These are phyloP conservation scores for Drosophila merina DNA, from an alignment of 2,888 invertebrate species.

Conservation along the genomic window DNA sequence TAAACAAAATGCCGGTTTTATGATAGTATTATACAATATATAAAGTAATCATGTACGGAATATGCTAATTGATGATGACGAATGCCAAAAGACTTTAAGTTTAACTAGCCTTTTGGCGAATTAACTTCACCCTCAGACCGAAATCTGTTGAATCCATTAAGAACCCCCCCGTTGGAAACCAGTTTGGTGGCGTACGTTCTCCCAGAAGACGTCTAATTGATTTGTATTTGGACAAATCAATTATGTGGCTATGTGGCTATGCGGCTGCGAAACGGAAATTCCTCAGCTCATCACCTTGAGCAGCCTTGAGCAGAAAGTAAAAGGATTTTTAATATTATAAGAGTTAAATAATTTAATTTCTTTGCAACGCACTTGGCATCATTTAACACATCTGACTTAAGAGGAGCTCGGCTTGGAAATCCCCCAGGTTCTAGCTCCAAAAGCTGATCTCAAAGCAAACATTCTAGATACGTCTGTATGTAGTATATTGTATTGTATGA, in stretches of 20 bases:
- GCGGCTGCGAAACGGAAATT: slow-evolving; percentile 57
- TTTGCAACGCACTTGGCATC: slow-evolving; percentile 3
- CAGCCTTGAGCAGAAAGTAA: background rate
- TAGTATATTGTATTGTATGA: background rate
- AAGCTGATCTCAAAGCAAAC: slow-evolving; percentile 68
- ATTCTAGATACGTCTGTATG: slow-evolving; percentile 22
- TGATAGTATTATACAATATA: slow-evolving; percentile 15
- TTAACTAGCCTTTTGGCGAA: slow-evolving; percentile 27
- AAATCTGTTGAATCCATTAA: slow-evolving; percentile 25
- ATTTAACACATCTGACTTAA: slow-evolving; percentile 51
- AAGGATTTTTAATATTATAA: background rate
- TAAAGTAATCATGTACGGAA: slow-evolving; percentile 11
- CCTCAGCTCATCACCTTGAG: slow-evolving; percentile 49
- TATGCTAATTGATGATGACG: slow-evolving; percentile 67
- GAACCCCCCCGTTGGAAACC: slow-evolving; percentile 31
- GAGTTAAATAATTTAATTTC: background rate
- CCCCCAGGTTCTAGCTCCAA: slow-evolving; percentile 24
- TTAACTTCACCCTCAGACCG: slow-evolving; percentile 37
- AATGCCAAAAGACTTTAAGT: slow-evolving; percentile 46
- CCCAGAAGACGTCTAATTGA: slow-evolving; percentile 32
- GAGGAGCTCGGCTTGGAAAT: slow-evolving; percentile 29
- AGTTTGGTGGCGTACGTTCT: slow-evolving; percentile 30
- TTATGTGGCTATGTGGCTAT: slow-evolving; percentile 1
- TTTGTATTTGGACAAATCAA: slow-evolving; percentile 29
- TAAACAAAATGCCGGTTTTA: slow-evolving; percentile 55